Conservation (phyloP, 92 coral and sea anemone genomes). For the Pocillopora meandrina region DNA sequence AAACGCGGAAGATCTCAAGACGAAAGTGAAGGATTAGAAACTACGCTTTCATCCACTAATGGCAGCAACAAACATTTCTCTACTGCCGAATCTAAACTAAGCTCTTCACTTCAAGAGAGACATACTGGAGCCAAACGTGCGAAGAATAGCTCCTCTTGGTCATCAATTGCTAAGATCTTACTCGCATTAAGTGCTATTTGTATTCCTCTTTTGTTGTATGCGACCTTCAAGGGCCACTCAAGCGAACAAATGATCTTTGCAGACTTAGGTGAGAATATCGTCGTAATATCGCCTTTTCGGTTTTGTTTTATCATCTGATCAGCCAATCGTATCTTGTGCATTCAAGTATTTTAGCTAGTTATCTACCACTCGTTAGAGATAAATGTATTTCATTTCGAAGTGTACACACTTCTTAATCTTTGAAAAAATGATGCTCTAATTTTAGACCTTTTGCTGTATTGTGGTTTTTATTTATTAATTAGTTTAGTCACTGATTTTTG, state of each 20-base stretch:
- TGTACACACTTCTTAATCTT: neutral
- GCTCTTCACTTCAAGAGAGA: constrained; percentile 36
- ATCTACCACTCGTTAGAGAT: neutral
- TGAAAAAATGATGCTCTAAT: neutral
- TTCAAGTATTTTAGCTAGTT: neutral
- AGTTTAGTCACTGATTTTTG: neutral
- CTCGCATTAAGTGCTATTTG: constrained; percentile 43
- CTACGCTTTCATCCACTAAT: neutral
- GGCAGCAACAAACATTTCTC: constrained; percentile 2
- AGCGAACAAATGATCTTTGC: constrained; percentile 12
- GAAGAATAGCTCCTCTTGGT: constrained; percentile 31
- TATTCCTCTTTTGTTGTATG: constrained; percentile 33
- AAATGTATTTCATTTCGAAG: neutral
- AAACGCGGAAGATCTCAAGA: neutral
- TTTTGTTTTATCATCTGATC: neutral
- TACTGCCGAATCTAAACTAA: constrained; percentile 10
- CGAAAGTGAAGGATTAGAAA: constrained; percentile 38
- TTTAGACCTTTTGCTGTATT: neutral
- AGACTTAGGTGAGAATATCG: constrained; percentile 28
- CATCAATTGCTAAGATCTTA: constrained; percentile 26
- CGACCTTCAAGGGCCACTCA: constrained; percentile 21
- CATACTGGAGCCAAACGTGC: constrained; percentile 36
- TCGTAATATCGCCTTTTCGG: neutral
- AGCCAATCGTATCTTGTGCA: neutral
- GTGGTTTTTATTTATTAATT: neutral